phyloP scores from a whole-genome alignment of 2,888 invertebrate species.

The Lasioglossum lativentre region DNA sequence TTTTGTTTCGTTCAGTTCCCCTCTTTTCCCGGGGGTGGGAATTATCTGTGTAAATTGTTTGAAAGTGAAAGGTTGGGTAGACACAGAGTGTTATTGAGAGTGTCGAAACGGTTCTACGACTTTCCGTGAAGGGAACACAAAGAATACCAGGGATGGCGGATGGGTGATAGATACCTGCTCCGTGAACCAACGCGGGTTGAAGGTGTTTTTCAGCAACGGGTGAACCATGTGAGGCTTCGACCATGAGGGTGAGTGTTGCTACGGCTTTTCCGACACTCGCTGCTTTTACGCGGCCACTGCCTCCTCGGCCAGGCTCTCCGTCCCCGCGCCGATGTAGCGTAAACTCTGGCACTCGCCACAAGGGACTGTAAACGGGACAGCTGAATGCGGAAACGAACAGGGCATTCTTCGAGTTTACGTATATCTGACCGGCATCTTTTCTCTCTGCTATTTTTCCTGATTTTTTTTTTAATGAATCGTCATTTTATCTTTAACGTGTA shows the following conservation, averaged over 20 bases:
- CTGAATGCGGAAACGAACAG: not conserved
- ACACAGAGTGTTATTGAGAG: not conserved
- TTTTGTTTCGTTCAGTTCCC: not conserved
- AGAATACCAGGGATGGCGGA: conserved; percentile 60
- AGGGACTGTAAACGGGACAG: not conserved
- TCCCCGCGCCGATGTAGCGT: not conserved
- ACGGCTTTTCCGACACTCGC: not conserved
- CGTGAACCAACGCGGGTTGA: conserved; percentile 45
- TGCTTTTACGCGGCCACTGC: not conserved
- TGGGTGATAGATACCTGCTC: conserved; percentile 62
- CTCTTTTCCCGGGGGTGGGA: not conserved
- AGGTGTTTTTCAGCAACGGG: conserved; percentile 73
- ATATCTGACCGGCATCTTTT: not conserved
- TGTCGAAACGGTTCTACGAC: not conserved
- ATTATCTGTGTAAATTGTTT: not conserved
- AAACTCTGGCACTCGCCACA: not conserved
- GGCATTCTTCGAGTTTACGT: not conserved
- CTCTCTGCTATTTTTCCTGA: not conserved
- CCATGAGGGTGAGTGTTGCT: conserved; percentile 76
- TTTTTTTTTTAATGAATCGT: not conserved
- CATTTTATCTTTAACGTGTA: not conserved
- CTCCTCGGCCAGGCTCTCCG: too few species aligned
- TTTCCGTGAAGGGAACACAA: not conserved
- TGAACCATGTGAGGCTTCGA: conserved; percentile 79
- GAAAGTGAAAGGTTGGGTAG: conserved; percentile 32